Base-by-base conservation (phyloP, 2,888 invertebrate genomes). In the Apamea anceps region DNA sequence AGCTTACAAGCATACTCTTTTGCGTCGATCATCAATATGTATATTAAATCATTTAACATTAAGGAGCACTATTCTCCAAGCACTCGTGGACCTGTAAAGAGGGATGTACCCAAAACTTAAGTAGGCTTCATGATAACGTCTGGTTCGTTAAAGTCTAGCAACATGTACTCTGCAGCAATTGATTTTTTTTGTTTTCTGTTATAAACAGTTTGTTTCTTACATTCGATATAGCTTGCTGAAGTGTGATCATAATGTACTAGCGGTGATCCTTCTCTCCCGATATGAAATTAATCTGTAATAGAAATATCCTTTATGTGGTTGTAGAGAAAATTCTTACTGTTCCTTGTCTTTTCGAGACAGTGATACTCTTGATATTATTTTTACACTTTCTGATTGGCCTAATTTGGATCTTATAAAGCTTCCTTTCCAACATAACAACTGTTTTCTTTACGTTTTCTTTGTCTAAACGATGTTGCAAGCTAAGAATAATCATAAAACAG, bases 1-100 rank as follows among this genome's bases (percentile, higher is more conserved):
- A 54, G 67, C 83, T 72, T 79, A 25, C 0, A 67, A 66, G 37
- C 37, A 83, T 48, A 57, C 1, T 21, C n/a, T 48, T 68, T 68
- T 83, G 7, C 25, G 18, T 51, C 28, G 18, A 83, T 48, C 62
- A 83, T 77, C 48, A 81, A 15, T 51, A 32, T 76, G 83, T 83
- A 77, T 37, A 76, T 32, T 60, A 45, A 51, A 10, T 1, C 83
- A 82, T 80, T 57, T 28, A 25, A 45, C 67, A 80, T 83, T 62
- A 6, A 32, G 2, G 6, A 28, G 25, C 62, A 80, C 68, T 21
- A 10, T 54, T 75, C 18, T 15, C 0, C 15, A 42, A 45, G 8
- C 42, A 75, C 45, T 48, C 63, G 7, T 70, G 37, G 62, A 77
- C 37, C 48, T 57, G 0, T 28, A 25, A 8, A 21, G n/a, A 45